Base-by-base conservation (phyloP, 2,888 invertebrate genomes). In the Resseliella maxima region DNA sequence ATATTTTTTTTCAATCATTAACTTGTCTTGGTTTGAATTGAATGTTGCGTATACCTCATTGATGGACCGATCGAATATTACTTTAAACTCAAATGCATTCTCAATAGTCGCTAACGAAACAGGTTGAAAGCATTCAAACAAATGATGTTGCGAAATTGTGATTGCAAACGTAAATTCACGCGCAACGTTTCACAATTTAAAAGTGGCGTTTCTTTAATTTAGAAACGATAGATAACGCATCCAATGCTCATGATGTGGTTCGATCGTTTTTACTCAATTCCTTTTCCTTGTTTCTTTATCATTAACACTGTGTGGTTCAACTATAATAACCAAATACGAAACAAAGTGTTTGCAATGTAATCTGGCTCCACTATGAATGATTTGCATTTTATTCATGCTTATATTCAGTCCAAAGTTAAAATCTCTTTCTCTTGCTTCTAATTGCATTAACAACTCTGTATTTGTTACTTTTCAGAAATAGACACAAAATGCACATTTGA, bases 211-310 rank as follows among this genome's bases (percentile, higher is more conserved):
- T 24, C 83, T 38, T 38, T 83, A 83, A 83, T 83, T 83, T 83
- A 83, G 83, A 83, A 83, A 83, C 83, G 83, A 83, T 83, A 36
- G 83, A 83, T 83, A 83, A 31, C 72, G 72, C n/a, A 31, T 21
- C 72, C 31, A 72, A 72, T 72, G 72, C 31, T 35, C 27, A 72
- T 12, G 72, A 2, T 1, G 1, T 72, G 3, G 0, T 72, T 3
- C 5, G 1, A 3, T 24, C 1, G 59, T 24, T 59, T n/a, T 59
- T 50, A 24, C 35, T 38, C 15, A 3, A 24, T 12, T 38, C 41
- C n/a, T n/a, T 83, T 6, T 24, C 10, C 38, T 38, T 72, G 31
- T 15, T 12, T 31, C 24, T 21, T 83, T 21, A 38, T n/a, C 38
- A 3, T 36, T 81, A 12, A 18, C 5, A 24, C 5, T 59, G 21